Percentiles rank a stretch among this genome's conserved stretches.
Conservation (phyloP, 2,797 vertebrate genomes). For the Nothura maculosa region DNA sequence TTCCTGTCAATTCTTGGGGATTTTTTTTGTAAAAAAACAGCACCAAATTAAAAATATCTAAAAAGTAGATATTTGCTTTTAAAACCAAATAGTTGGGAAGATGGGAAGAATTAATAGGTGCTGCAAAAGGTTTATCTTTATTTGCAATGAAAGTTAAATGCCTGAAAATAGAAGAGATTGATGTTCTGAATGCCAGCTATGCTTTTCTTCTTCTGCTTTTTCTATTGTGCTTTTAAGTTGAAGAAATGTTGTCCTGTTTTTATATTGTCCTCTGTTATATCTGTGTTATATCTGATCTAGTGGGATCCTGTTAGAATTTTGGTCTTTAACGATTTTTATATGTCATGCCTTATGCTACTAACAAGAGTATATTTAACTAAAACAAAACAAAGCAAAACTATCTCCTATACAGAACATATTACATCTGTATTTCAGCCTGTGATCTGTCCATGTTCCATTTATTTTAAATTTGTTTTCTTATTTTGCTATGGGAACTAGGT, state of each 20-base stretch:
- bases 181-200: neutral
- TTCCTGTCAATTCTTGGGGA: neutral
- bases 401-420: neutral
- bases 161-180: neutral
- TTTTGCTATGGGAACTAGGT: slow-evolving; percentile 1
- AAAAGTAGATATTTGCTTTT: neutral
- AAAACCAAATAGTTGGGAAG: neutral
- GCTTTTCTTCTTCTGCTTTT: neutral
- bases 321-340: neutral
- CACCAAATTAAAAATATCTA: neutral
- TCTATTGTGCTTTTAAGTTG: neutral
- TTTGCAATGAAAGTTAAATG: neutral
- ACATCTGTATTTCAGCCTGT: neutral
- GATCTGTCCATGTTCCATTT: neutral
- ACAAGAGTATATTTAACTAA: neutral
- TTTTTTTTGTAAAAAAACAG: neutral
- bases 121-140: neutral
- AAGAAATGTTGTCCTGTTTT: too few relatives aligned
- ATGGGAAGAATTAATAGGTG: neutral
- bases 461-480: neutral
- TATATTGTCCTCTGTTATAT: too few relatives aligned
- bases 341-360: neutral
- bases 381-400: neutral
- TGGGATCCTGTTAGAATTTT: neutral
- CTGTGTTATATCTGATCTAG: neutral